Conservation (phyloP, 2,113 vertebrate species). For the Laterallus jamaicensis region DNA sequence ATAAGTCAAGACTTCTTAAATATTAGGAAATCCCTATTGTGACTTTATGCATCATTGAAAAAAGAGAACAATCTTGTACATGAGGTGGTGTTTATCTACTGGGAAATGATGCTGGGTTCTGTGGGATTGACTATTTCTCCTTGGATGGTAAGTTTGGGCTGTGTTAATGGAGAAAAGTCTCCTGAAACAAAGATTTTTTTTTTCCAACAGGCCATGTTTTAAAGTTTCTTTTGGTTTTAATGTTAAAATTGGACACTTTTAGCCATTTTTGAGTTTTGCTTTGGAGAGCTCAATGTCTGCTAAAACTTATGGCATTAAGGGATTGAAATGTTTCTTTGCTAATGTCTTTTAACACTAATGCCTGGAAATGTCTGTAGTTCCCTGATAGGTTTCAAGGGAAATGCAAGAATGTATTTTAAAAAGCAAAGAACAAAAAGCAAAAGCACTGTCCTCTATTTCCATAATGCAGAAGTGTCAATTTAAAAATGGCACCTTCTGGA, state of each 20-base stretch:
- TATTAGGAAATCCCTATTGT: not conserved
- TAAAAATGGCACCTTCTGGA: not conserved
- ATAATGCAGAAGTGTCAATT: not conserved
- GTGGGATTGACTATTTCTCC: not conserved
- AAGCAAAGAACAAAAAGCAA: too few species aligned
- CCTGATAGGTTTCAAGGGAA: not conserved
- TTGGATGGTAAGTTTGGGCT: not conserved
- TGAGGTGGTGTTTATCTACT: rapidly evolving
- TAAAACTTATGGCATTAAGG: not conserved
- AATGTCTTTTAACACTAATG: not conserved
- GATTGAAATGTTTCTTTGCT: not conserved
- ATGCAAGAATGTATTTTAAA: not conserved
- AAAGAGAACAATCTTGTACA: not conserved
- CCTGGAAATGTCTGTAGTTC: not conserved
- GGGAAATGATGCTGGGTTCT: not conserved
- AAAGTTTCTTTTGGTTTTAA: not conserved
- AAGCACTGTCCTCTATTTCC: not conserved
- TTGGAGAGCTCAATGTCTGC: not conserved
- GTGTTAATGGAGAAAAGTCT: not conserved
- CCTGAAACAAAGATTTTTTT: not conserved
- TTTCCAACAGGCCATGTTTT: not conserved
- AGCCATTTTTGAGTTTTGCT: not conserved
- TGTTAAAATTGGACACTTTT: not conserved
- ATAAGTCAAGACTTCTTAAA: not conserved
- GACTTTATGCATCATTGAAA: not conserved